These are phyloP conservation scores for Caradrina clavipalpis DNA, from an alignment of 2,888 invertebrate species.

Conservation along the genomic window DNA sequence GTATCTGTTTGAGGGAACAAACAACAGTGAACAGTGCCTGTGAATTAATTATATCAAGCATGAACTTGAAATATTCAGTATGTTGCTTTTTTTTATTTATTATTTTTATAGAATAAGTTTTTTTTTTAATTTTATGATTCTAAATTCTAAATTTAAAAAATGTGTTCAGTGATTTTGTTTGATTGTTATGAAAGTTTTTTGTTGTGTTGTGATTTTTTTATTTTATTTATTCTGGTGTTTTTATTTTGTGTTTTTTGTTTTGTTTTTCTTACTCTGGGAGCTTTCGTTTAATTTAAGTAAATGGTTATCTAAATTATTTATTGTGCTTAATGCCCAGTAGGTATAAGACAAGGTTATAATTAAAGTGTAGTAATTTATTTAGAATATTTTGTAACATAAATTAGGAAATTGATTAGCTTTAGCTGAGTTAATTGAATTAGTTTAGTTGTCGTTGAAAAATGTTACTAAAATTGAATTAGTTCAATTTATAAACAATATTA, in stretches of 20 bases:
- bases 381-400: too few relatives aligned
- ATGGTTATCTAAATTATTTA: neutral
- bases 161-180: slow-evolving; percentile 1
- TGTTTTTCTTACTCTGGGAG: neutral
- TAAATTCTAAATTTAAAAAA: neutral
- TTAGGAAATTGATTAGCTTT: neutral
- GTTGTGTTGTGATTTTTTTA: neutral
- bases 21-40: slow-evolving; percentile 74
- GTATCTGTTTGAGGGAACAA: slow-evolving; percentile 75
- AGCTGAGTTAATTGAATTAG: neutral
- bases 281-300: neutral
- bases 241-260: neutral
- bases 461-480: neutral
- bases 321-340: too few relatives aligned
- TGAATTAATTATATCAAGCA: slow-evolving; percentile 67
- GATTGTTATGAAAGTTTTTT: neutral
- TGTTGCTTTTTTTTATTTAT: slow-evolving; percentile 61
- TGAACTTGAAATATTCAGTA: slow-evolving; percentile 80
- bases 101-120: neutral
- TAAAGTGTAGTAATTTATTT: too few relatives aligned
- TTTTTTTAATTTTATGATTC: neutral
- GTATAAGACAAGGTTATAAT: too few relatives aligned
- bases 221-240: neutral
- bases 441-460: too few relatives aligned
- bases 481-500: too few relatives aligned